Percentiles rank a stretch among this genome's conserved stretches.
Evolutionary conservation across 2,888 invertebrate genomes (phyloP).

Genomic region (Vesta saturnalis): DNA sequence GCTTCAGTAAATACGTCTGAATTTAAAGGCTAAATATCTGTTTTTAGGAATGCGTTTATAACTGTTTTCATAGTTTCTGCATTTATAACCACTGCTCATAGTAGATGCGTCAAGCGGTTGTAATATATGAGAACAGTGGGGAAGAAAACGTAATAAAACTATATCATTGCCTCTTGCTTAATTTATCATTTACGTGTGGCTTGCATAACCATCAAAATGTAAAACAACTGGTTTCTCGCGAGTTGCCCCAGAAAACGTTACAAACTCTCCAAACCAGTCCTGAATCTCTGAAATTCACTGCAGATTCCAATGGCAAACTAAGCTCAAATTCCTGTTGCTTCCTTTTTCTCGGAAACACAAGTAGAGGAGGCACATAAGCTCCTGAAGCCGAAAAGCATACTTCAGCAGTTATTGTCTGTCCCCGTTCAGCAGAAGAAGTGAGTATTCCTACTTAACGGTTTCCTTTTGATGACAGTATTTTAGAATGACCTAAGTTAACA

Average conservation of each 20-base stretch:
- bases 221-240: not conserved
- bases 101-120: not conserved
- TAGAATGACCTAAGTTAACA: not conserved
- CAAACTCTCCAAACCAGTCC: not conserved
- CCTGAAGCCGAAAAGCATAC: no score
- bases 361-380: not conserved
- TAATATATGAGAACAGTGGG: no score
- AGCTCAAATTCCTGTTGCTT: not conserved
- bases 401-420: not conserved
- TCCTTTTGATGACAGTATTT: not conserved
- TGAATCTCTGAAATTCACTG: not conserved
- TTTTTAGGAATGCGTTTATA: not conserved
- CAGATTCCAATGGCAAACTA: not conserved
- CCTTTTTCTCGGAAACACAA: not conserved
- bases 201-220: not conserved
- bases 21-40: not conserved
- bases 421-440: not conserved
- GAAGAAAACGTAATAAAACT: not conserved
- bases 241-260: no score
- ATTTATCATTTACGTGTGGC: not conserved
- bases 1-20: not conserved
- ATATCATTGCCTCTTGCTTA: not conserved
- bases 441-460: not conserved
- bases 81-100: not conserved
- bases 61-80: not conserved